Conservation (phyloP, 2,113 vertebrate species). For the Chloropsis cyanopogon region DNA sequence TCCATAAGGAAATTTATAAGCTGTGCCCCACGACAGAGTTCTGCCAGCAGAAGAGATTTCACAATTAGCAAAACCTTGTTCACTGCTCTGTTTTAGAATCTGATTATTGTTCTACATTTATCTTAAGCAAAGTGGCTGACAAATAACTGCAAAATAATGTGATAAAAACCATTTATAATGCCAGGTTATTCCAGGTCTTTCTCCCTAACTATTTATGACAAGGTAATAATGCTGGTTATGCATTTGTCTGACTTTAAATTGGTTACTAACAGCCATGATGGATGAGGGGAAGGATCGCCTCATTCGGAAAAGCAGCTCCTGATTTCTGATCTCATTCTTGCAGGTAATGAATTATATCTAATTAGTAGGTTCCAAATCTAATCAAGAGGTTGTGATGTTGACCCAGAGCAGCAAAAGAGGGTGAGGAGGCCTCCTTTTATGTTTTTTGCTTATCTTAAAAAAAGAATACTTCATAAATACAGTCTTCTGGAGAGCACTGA, state of each 20-base stretch:
- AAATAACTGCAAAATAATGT: conserved; percentile 92
- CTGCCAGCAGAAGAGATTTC: background rate
- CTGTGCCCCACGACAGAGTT: background rate
- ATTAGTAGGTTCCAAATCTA: conserved; percentile 93
- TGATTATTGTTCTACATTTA: conserved; percentile 89
- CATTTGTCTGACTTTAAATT: conserved; percentile 95
- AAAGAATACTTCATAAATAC: background rate
- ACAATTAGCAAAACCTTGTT: conserved; percentile 72
- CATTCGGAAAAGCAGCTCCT: conserved; percentile 90
- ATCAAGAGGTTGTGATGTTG: conserved; percentile 91
- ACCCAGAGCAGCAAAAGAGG: conserved; percentile 74
- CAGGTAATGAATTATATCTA: conserved; percentile 99
- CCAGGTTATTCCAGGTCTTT: conserved; percentile 83
- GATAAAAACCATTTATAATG: conserved; percentile 97
- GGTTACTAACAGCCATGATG: conserved; percentile 99
- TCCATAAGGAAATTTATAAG: background rate
- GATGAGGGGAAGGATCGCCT: conserved; percentile 90
- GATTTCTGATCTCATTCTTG: conserved; percentile 94
- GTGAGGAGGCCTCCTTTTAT: background rate
- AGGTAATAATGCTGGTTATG: conserved; percentile 95
- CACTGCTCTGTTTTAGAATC: conserved; percentile 77
- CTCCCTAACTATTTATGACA: conserved; percentile 99
- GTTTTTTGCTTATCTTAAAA: conserved; percentile 42
- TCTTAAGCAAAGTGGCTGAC: conserved; percentile 97
- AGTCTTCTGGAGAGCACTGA: background rate